Conservation (phyloP, 1,140 invertebrate genomes). For the Neodiprion lecontei region DNA sequence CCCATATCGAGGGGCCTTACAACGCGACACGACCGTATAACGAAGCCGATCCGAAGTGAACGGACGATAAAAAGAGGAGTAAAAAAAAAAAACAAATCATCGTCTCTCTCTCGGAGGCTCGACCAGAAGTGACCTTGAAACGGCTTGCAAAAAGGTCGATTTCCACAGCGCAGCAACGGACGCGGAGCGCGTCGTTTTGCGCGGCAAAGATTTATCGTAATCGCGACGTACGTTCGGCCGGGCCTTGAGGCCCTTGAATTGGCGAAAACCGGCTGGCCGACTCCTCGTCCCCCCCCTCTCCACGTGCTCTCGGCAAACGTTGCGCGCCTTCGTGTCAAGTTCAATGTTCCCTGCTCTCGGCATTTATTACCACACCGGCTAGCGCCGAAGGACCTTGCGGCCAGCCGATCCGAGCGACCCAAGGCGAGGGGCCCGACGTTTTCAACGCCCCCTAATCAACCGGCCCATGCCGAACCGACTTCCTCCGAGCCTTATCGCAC, state of each 20-base stretch:
- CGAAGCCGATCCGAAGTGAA: no score
- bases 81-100: background rate
- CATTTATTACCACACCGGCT: background rate
- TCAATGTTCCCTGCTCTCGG: background rate
- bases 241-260: conserved; percentile 6
- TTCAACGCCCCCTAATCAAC: no score
- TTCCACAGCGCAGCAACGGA: background rate
- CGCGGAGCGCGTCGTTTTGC: background rate
- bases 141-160: background rate
- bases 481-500: no score
- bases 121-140: background rate
- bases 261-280: background rate
- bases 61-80: background rate
- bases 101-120: background rate
- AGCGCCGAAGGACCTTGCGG: background rate
- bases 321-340: conserved; percentile 2
- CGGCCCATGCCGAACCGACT: no score
- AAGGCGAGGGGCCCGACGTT: background rate
- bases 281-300: background rate
- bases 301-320: background rate
- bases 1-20: no score
- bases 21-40: no score
- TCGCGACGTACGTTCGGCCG: background rate
- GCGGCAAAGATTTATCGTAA: background rate
- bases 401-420: background rate